Evolutionary conservation across 2,888 invertebrate species (phyloP).

Genomic region (Andrena praecox): DNA sequence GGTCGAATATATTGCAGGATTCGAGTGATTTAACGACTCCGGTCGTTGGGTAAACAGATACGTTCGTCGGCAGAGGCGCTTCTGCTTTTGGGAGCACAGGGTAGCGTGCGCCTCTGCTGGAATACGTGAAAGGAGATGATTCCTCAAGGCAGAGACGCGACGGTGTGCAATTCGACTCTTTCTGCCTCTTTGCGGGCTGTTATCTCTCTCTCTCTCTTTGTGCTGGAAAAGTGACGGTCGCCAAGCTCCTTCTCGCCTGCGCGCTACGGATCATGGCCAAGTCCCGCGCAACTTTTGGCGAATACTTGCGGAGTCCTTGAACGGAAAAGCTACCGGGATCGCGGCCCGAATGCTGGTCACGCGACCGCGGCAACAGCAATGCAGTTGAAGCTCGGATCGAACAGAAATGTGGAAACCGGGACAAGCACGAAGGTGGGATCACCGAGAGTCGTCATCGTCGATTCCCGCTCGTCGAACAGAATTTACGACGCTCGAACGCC

Average conservation of each 20-base stretch:
- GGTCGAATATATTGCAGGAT: constrained; percentile 49
- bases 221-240: no score
- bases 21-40: constrained; percentile 52
- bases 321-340: background rate
- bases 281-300: background rate
- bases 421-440: constrained; percentile 60
- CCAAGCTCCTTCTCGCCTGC: no score
- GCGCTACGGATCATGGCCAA: no score
- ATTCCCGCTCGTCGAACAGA: constrained; percentile 42
- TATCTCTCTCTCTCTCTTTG: no score
- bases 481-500: constrained; percentile 55
- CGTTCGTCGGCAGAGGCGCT: constrained; percentile 18
- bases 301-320: constrained; percentile 3
- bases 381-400: constrained; percentile 35
- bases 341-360: constrained; percentile 9
- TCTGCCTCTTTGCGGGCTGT: no score
- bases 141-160: no score
- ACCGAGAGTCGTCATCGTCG: constrained; percentile 45
- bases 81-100: background rate
- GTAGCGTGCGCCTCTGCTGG: no score
- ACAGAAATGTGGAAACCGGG: constrained; percentile 60
- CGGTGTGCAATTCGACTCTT: no score
- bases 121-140: no score
- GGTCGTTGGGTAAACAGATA: constrained; percentile 33
- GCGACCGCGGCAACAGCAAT: constrained; percentile 12